Conservation (phyloP, 2,797 vertebrate species). For the Synanceia verrucosa region DNA sequence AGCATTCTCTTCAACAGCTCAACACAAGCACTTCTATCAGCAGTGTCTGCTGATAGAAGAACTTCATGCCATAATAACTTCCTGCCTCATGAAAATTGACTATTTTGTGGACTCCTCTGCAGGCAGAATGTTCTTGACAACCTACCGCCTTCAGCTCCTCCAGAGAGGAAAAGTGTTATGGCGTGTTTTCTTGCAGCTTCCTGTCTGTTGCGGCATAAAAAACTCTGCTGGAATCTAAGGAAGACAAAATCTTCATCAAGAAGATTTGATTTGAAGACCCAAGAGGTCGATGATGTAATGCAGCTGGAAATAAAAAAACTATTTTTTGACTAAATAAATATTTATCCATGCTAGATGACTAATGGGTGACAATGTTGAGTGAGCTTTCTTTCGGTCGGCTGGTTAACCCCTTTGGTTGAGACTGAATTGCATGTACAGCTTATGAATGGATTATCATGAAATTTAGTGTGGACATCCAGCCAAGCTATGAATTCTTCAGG, state of each 20-base stretch:
- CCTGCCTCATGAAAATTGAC: not conserved
- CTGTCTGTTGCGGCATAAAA: not conserved
- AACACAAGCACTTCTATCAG: not conserved
- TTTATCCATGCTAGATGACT: too few species aligned
- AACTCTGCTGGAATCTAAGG: not conserved
- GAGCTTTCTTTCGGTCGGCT: too few species aligned
- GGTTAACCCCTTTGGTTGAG: too few species aligned
- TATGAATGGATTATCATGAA: too few species aligned
- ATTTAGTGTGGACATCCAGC: too few species aligned
- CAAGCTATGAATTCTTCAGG: too few species aligned
- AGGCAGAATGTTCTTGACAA: not conserved
- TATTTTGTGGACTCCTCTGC: not conserved
- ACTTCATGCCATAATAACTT: too few species aligned
- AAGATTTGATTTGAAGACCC: too few species aligned
- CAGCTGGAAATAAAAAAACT: constrained; percentile 4
- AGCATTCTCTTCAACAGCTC: constrained; percentile 16
- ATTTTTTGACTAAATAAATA: too few species aligned
- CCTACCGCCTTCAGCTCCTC: constrained; percentile 6
- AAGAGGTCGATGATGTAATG: not conserved
- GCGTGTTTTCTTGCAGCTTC: not conserved
- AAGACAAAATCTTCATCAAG: not conserved
- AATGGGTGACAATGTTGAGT: too few species aligned
- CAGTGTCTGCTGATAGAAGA: not conserved
- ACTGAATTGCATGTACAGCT: too few species aligned
- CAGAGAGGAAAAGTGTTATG: not conserved